Percentiles rank a stretch among this genome's conserved stretches.
Evolutionary conservation across 2,888 invertebrate genomes (phyloP).

Genomic region (Heterodera filipjevi): DNA sequence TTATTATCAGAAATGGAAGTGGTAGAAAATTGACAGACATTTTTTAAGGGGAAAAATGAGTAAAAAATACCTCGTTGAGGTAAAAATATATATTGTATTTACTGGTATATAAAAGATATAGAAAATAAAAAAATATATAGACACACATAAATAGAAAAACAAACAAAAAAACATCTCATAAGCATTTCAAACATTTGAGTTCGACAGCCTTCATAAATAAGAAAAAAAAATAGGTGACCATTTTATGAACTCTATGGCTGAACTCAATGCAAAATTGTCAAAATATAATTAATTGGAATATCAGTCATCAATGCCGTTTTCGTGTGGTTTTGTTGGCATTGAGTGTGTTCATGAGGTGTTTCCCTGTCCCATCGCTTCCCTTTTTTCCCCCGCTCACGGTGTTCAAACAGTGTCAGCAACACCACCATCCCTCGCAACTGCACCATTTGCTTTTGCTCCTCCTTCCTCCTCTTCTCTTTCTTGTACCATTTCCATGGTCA

Average conservation of each 20-base stretch:
- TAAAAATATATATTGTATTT: not conserved
- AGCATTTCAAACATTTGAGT: not conserved
- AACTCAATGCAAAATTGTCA: too few relatives aligned
- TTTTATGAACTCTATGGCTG: too few relatives aligned
- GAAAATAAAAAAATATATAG: conserved; percentile 8
- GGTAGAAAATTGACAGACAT: conserved; percentile 12
- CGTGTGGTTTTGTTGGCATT: not conserved
- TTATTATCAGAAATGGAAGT: not conserved
- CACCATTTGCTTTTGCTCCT: too few relatives aligned
- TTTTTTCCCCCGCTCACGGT: not conserved
- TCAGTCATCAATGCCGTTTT: not conserved
- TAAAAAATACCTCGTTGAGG: not conserved
- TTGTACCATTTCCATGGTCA: not conserved
- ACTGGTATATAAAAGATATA: not conserved
- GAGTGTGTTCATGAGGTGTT: not conserved
- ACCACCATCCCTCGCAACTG: too few relatives aligned
- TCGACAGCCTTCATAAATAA: too few relatives aligned
- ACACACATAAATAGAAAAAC: not conserved
- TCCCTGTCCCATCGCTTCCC: not conserved
- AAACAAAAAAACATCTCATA: not conserved
- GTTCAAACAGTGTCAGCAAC: not conserved
- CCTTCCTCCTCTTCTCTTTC: too few relatives aligned
- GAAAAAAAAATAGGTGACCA: not conserved
- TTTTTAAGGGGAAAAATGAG: not conserved
- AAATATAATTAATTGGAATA: too few relatives aligned